phyloP scores from a whole-genome alignment of 2,797 vertebrate species.

The Iguana delicatissima region DNA sequence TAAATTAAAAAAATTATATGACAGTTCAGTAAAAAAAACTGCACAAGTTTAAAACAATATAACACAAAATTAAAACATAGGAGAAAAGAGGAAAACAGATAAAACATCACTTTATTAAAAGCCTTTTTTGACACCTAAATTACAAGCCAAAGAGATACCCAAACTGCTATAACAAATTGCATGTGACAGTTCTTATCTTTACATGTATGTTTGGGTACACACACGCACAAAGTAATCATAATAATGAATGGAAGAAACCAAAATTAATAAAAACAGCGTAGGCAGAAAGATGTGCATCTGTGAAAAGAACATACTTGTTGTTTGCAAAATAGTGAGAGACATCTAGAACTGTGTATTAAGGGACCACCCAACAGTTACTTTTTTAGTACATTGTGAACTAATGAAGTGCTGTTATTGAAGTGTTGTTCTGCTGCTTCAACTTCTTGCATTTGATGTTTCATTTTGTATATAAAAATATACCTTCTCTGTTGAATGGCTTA shows the following conservation, averaged over 20 bases:
- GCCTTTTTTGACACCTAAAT: too few species aligned
- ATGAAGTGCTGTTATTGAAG: too few species aligned
- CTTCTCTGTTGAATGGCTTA: background rate
- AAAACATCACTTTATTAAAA: too few species aligned
- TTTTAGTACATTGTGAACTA: too few species aligned
- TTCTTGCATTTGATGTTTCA: background rate
- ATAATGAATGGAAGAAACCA: background rate
- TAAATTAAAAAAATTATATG: too few species aligned
- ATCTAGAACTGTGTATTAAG: background rate
- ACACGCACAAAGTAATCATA: background rate
- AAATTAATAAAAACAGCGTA: background rate
- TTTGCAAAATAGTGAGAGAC: conserved; percentile 6
- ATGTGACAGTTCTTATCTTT: conserved; percentile 23
- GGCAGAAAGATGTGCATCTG: conserved; percentile 14
- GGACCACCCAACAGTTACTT: too few species aligned
- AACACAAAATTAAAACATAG: too few species aligned
- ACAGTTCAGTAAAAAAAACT: too few species aligned
- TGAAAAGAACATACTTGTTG: conserved; percentile 18
- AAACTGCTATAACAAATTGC: conserved; percentile 14
- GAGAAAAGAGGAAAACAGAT: too few species aligned
- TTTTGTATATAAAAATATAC: background rate
- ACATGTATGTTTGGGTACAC: background rate
- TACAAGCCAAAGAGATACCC: too few species aligned
- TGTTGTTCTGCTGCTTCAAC: conserved; percentile 2
- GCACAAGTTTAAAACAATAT: too few species aligned